phyloP scores from a whole-genome alignment of 2,113 vertebrate genomes.

The Oryzias melastigma region DNA sequence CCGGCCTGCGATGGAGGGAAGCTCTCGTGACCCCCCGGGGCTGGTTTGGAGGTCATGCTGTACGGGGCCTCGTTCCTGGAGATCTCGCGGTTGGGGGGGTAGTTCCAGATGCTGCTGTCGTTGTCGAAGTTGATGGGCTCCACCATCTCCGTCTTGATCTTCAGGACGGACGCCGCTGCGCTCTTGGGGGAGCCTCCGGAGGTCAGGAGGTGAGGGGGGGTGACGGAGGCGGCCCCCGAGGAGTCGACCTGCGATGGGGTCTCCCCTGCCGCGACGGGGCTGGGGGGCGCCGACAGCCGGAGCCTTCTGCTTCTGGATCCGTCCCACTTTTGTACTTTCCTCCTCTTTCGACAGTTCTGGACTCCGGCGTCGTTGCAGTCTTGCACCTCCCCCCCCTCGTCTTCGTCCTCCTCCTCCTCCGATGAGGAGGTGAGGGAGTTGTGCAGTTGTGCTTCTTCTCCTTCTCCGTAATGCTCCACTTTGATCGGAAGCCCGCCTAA shows the following conservation, averaged over 20 bases:
- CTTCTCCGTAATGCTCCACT: constrained; percentile 93
- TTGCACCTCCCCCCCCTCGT: constrained; percentile 84
- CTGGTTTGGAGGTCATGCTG: constrained; percentile 98
- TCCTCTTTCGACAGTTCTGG: constrained; percentile 91
- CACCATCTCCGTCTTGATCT: constrained; percentile 98
- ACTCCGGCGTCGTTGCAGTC: constrained; percentile 82
- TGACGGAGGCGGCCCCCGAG: constrained; percentile 77
- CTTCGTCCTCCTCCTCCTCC: constrained; percentile 89
- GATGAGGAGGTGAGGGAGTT: constrained; percentile 87
- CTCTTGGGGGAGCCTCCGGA: constrained; percentile 84
- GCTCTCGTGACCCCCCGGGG: constrained; percentile 81
- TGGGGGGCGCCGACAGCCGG: constrained; percentile 84
- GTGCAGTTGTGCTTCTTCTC: constrained; percentile 86
- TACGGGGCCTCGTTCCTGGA: constrained; percentile 97
- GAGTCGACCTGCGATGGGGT: constrained; percentile 80
- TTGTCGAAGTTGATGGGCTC: constrained; percentile 99
- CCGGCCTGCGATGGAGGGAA: constrained; percentile 90
- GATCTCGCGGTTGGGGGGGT: constrained; percentile 97
- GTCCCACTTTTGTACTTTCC: constrained; percentile 96
- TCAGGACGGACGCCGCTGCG: constrained; percentile 86
- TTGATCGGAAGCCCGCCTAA: constrained; percentile 95
- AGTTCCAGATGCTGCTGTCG: constrained; percentile 99
- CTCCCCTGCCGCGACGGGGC: constrained; percentile 83
- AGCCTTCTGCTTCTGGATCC: constrained; percentile 82
- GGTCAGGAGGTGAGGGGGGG: constrained; percentile 85